Base-by-base conservation (phyloP, 2,113 vertebrate genomes). In the Spizaetus ornatus region DNA sequence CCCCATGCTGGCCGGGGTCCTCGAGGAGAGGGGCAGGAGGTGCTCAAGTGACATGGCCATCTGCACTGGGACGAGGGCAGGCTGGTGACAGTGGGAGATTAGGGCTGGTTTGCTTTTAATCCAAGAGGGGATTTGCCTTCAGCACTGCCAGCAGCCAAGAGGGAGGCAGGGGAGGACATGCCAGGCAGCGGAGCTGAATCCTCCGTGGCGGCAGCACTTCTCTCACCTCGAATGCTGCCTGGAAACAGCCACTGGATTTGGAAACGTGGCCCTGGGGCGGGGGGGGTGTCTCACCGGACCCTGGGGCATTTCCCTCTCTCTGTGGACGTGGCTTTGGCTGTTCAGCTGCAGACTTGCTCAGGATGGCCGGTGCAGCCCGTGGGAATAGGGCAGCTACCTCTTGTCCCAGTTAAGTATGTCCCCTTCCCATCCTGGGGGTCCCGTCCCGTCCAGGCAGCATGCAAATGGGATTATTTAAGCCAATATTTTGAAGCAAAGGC, bases 101-200 rank as follows among this genome's bases (percentile, higher is more conserved):
- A 97, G 8, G 71, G 45, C 74, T 87, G 90, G 63, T 62, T 65
- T 88, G 82, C 58, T 88, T 91, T 82, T 97, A 96, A 92, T 95
- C 91, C 13, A 4, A 8, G 73, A 12, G n/a, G 78, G 67, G 95
- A 95, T 97, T 97, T 96, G 89, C 74, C 78, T 91, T 47, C 61
- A 22, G 81, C 0, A 0, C 82, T 92, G 92, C 58, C 0, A 2
- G 82, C 65, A 82, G 88, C 61, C 0, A 32, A 31, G 23, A 38
- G 27, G 59, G 86, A 59, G 59, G 72, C 53, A 53, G 52, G 29
- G 72, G 56, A 59, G 76, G 90, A 91, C 2, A 13, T 70, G 76
- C 47, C 0, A 4, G 73, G 78, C 79, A 65, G 87, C 0, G 0
- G 58, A 85, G 62, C 53, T 0, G 22, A 29, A 42, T 69, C 36